Percentiles rank a stretch among this genome's conserved stretches.
Evolutionary conservation across 2,888 invertebrate genomes (phyloP).

Genomic region (Caenorhabditis angaria): DNA sequence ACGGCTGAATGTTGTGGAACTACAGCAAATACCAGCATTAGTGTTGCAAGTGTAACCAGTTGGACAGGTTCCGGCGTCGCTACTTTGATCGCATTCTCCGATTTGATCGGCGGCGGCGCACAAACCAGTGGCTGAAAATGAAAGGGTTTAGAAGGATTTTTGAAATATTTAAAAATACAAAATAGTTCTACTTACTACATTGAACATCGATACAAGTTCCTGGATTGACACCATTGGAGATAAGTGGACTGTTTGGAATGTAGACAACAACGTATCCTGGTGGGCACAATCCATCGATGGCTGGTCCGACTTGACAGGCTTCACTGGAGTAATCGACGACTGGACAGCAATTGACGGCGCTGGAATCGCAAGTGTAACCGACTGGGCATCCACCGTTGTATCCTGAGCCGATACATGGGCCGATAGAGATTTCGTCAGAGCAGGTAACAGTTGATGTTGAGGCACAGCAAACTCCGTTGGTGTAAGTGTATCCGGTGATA

Average conservation of each 20-base stretch:
- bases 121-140: constrained; percentile 52
- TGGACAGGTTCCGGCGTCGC: constrained; percentile 52
- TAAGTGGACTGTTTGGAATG: constrained; percentile 42
- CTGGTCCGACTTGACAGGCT: constrained; percentile 50
- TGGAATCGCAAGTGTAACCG: constrained; percentile 60
- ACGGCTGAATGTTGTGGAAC: constrained; percentile 36
- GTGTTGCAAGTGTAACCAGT: constrained; percentile 57
- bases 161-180: too few species aligned
- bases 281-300: constrained; percentile 59
- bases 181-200: constrained; percentile 56
- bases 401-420: constrained; percentile 45
- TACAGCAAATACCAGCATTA: constrained; percentile 51
- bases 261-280: constrained; percentile 52
- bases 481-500: constrained; percentile 61
- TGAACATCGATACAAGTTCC: constrained; percentile 55
- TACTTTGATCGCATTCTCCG: constrained; percentile 55
- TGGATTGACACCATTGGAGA: constrained; percentile 39
- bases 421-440: constrained; percentile 40
- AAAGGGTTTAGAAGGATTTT: background rate
- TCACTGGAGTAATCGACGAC: constrained; percentile 43
- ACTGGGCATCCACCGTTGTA: constrained; percentile 44
- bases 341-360: constrained; percentile 56
- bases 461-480: constrained; percentile 68
- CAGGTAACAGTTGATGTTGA: constrained; percentile 33
- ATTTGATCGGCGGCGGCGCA: constrained; percentile 43